Base-by-base conservation (phyloP, 2,888 invertebrate genomes). In the Venusia cambrica region DNA sequence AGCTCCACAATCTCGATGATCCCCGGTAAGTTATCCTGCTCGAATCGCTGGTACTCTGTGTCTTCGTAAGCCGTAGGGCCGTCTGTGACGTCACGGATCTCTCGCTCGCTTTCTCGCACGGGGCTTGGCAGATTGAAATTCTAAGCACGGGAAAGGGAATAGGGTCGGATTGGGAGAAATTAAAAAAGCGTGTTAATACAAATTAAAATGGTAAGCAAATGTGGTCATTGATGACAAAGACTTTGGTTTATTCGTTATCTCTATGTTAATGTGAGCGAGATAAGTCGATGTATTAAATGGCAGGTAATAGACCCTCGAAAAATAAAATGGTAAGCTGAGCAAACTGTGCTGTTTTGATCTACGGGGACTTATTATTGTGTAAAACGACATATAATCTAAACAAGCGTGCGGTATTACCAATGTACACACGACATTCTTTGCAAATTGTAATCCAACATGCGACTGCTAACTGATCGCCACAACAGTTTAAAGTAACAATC, bases 181-280 rank as follows among this genome's bases (percentile, higher is more conserved):
- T 79, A 87, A 88, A 87, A 87, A 87, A 88, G 87, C 85, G 79
- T 84, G 88, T 88, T 88, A 88, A 88, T 87, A 79, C 79, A 85
- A 84, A 75, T 69, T 79, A 69, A 66, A 71, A 68, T 35, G 47
- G 65, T 62, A 73, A 76, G 74, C 74, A 53, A 56, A 56, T 53
- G 60, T 63, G 65, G 57, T 54, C 76, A 77, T 77, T 64, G 72
- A 75, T 72, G 66, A 74, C 74, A 58, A 49, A 51, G 45, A 12
- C 14, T 5, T 2, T n/a, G n/a, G n/a, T n/a, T n/a, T n/a, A n/a
- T n/a, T n/a, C n/a, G n/a, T n/a, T n/a, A n/a, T n/a, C n/a, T n/a
- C n/a, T n/a, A n/a, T n/a, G n/a, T n/a, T n/a, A n/a, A n/a, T n/a
- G n/a, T n/a, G n/a, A n/a, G n/a, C n/a, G n/a, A n/a, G n/a, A n/a